Conservation (phyloP, 1,140 invertebrate species). For the Holcopasites calliopsidis region DNA sequence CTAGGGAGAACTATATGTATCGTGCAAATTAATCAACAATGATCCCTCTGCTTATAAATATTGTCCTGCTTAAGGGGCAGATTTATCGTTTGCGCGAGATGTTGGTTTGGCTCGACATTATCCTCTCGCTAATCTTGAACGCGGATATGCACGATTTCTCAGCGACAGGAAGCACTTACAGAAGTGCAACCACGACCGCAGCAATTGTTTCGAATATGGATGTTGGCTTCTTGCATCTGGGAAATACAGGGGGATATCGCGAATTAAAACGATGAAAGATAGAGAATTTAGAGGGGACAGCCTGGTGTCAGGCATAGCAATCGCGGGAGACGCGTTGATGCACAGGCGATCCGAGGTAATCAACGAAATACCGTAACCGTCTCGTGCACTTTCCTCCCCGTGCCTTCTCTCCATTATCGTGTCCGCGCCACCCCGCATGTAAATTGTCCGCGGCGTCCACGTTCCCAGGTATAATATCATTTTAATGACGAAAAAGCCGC, state of each 20-base stretch:
- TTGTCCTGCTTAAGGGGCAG: too few relatives aligned
- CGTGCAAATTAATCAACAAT: too few relatives aligned
- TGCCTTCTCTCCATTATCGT: slow-evolving; percentile 50
- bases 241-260: background rate
- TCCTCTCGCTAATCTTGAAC: background rate
- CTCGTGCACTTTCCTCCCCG: slow-evolving; percentile 18
- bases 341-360: slow-evolving; percentile 66
- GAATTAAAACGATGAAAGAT: slow-evolving; percentile 56
- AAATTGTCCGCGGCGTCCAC: slow-evolving; percentile 63
- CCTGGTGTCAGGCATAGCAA: slow-evolving; percentile 20
- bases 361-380: slow-evolving; percentile 72
- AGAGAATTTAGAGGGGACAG: slow-evolving; percentile 3
- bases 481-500: slow-evolving; percentile 72
- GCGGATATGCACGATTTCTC: too few relatives aligned
- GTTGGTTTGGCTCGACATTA: too few relatives aligned
- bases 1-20: too few relatives aligned
- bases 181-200: background rate
- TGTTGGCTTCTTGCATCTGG: slow-evolving; percentile 18
- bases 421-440: slow-evolving; percentile 57
- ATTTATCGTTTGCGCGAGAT: too few relatives aligned
- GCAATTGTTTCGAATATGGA: background rate
- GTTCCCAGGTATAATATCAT: slow-evolving; percentile 74
- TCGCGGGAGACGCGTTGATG: slow-evolving; percentile 47
- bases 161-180: too few relatives aligned
- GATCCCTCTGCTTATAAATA: too few relatives aligned